Percentiles rank a stretch among this genome's conserved stretches.
These are phyloP conservation scores for Rhinoraja longicauda DNA, from an alignment of 2,797 vertebrate genomes.

Conservation along the genomic window DNA sequence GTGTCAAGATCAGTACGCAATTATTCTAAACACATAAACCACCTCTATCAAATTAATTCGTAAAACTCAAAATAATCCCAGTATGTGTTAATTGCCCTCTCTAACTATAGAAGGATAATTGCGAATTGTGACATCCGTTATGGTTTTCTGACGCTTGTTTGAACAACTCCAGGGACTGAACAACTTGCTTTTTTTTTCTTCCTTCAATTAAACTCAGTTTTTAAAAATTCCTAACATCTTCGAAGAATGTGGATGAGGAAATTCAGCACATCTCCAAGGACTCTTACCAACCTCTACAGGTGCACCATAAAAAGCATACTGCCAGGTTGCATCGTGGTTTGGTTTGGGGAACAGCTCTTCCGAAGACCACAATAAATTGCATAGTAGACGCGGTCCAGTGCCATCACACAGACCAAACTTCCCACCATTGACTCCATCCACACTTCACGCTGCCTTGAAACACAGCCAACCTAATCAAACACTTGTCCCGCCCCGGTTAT, in stretches of 20 bases:
- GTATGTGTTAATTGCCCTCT: neutral
- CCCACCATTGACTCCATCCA: too few species aligned
- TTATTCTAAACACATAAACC: neutral
- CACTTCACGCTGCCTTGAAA: too few species aligned
- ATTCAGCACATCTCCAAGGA: neutral
- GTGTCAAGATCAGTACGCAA: neutral
- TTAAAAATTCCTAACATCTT: neutral
- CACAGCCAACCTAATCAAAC: too few species aligned
- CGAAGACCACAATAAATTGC: too few species aligned
- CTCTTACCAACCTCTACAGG: too few species aligned
- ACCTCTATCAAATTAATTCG: neutral
- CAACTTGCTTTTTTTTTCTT: neutral
- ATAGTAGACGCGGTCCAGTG: too few species aligned
- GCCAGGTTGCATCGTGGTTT: too few species aligned
- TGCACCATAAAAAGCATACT: neutral
- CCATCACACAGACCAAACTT: too few species aligned
- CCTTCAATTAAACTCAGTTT: neutral
- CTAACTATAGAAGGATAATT: neutral
- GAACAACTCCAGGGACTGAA: neutral
- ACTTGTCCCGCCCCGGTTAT: too few species aligned
- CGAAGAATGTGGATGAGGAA: neutral
- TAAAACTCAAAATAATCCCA: neutral
- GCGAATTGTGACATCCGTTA: neutral
- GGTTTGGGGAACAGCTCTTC: too few species aligned
- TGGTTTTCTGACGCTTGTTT: neutral